Evolutionary conservation across 2,888 invertebrate species (phyloP).

Genomic region (Pterobdella sp.): DNA sequence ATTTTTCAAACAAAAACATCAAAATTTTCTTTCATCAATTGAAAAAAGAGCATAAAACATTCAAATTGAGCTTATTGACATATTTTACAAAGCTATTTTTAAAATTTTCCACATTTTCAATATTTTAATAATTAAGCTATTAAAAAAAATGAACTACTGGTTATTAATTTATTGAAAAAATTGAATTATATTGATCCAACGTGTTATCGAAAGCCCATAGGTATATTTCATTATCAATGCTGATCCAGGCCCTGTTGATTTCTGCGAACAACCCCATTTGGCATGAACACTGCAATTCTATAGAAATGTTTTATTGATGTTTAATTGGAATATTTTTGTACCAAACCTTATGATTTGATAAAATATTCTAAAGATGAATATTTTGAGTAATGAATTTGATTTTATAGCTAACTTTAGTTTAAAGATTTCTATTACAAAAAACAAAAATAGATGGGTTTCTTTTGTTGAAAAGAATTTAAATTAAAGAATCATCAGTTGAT

Average conservation of each 20-base stretch:
- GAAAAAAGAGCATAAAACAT: background rate
- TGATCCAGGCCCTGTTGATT: constrained; percentile 89
- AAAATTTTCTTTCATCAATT: too few relatives aligned
- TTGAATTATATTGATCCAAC: too few relatives aligned
- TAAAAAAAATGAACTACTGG: too few relatives aligned
- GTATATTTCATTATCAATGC: constrained; percentile 93
- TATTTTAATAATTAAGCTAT: too few relatives aligned
- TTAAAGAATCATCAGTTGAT: too few relatives aligned
- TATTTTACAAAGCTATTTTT: too few relatives aligned
- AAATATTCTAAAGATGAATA: too few relatives aligned
- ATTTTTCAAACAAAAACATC: too few relatives aligned
- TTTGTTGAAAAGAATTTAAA: background rate
- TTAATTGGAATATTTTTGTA: too few relatives aligned
- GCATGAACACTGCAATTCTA: constrained; percentile 89
- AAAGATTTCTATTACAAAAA: background rate
- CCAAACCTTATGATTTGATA: too few relatives aligned
- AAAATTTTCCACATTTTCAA: too few relatives aligned
- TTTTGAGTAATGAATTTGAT: background rate
- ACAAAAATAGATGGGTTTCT: background rate
- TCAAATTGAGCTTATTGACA: background rate
- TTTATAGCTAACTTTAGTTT: background rate
- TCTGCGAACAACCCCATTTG: constrained; percentile 95
- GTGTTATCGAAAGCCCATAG: constrained; percentile 94
- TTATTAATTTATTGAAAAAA: too few relatives aligned
- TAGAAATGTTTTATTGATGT: background rate